Conservation (phyloP, 2,888 invertebrate genomes). For the Yponomeuta cagnagella region DNA sequence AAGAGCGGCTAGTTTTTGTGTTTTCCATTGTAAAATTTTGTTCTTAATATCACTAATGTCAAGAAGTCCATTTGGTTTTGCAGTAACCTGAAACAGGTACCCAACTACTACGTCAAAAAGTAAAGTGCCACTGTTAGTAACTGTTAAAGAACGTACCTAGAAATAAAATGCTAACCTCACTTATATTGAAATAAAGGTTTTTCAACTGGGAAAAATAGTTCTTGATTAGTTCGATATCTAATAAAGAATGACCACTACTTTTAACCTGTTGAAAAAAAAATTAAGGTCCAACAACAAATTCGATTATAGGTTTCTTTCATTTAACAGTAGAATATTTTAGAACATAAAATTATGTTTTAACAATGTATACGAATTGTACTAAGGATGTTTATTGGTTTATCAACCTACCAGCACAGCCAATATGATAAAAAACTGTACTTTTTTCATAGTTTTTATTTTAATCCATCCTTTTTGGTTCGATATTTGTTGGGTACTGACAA, state of each 20-base stretch:
- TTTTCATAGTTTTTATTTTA: conserved; percentile 28
- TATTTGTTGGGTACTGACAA: neutral
- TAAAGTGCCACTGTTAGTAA: neutral
- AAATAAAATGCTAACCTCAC: conserved; percentile 49
- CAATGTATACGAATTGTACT: too few species aligned
- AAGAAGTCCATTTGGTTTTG: conserved; percentile 56
- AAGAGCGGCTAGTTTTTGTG: conserved; percentile 55
- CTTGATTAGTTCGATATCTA: conserved; percentile 58
- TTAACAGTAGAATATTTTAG: neutral
- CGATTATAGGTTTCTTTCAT: too few species aligned
- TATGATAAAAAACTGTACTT: conserved; percentile 38
- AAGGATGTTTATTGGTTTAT: neutral
- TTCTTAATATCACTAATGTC: conserved; percentile 66
- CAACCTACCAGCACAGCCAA: conserved; percentile 46
- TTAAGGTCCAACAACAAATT: neutral
- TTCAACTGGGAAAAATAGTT: conserved; percentile 63
- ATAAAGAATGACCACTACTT: conserved; percentile 43
- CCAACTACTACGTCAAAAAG: neutral
- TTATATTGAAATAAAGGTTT: conserved; percentile 54
- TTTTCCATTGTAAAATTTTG: conserved; percentile 68
- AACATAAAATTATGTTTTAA: too few species aligned
- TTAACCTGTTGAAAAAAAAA: conserved; percentile 45
- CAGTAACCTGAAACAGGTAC: conserved; percentile 41
- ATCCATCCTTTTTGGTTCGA: neutral
- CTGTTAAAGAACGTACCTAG: neutral